Evolutionary conservation across 2,888 invertebrate species (phyloP).

Genomic region (Nasonovia ribisnigri): DNA sequence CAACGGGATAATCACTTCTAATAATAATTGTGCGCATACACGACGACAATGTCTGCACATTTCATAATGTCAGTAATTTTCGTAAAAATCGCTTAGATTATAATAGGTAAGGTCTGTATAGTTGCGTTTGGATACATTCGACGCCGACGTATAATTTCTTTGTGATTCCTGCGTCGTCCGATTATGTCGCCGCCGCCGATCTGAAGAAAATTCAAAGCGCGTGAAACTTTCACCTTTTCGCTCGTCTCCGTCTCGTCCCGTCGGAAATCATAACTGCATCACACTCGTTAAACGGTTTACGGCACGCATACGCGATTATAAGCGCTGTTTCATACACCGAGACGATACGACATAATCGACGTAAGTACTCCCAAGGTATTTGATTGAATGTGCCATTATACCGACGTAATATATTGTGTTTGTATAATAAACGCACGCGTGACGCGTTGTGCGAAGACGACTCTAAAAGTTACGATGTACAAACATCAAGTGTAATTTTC

Average conservation of each 20-base stretch:
- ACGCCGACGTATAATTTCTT: background rate
- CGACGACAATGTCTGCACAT: no score
- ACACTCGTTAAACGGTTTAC: background rate
- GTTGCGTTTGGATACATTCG: background rate
- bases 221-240: conserved; percentile 15
- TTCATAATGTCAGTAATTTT: no score
- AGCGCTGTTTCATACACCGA: background rate
- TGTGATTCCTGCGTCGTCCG: background rate
- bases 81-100: background rate
- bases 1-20: background rate
- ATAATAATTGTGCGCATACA: background rate
- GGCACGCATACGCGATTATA: background rate
- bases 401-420: no score
- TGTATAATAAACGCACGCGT: background rate
- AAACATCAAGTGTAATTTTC: background rate
- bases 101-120: no score
- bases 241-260: background rate
- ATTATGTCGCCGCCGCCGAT: background rate
- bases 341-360: background rate
- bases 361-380: background rate
- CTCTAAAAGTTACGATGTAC: background rate
- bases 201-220: background rate
- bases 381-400: no score
- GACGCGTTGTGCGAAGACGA: background rate
- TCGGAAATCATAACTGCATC: background rate